These are phyloP conservation scores for Gyps fulvus DNA, from an alignment of 2,113 vertebrate species.

Conservation along the genomic window DNA sequence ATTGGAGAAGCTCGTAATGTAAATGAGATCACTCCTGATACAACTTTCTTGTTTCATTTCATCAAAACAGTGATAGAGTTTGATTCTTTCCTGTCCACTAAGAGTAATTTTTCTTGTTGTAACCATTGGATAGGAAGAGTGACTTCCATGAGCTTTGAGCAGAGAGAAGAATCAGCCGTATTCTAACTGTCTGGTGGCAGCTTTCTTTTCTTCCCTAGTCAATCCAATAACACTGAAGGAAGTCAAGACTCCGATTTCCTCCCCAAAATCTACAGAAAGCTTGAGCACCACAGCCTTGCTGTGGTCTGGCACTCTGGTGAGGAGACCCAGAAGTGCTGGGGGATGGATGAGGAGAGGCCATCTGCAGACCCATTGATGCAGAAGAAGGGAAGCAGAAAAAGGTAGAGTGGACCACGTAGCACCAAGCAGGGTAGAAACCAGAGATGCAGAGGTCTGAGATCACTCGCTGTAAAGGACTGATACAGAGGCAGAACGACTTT, in stretches of 20 bases:
- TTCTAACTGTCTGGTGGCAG: background rate
- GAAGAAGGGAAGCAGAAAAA: background rate
- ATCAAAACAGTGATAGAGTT: background rate
- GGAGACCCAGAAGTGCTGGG: background rate
- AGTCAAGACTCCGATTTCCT: background rate
- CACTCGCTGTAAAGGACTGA: background rate
- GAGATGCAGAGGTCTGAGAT: background rate
- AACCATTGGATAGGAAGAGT: background rate
- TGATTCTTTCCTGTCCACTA: background rate
- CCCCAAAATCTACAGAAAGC: no score
- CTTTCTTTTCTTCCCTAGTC: background rate
- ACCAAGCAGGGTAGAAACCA: background rate
- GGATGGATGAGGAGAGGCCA: background rate
- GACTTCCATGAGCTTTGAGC: background rate
- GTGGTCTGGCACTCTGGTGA: background rate
- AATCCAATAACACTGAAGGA: background rate
- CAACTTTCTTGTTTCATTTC: background rate
- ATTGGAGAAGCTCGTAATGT: accelerated
- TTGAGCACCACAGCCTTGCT: background rate
- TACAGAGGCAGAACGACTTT: background rate
- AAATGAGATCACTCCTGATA: background rate
- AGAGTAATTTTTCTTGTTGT: background rate
- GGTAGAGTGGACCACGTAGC: background rate
- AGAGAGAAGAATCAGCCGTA: background rate
- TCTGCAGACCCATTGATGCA: no score